Base-by-base conservation (phyloP, 2,888 invertebrate species). In the Drosophila rubida region DNA sequence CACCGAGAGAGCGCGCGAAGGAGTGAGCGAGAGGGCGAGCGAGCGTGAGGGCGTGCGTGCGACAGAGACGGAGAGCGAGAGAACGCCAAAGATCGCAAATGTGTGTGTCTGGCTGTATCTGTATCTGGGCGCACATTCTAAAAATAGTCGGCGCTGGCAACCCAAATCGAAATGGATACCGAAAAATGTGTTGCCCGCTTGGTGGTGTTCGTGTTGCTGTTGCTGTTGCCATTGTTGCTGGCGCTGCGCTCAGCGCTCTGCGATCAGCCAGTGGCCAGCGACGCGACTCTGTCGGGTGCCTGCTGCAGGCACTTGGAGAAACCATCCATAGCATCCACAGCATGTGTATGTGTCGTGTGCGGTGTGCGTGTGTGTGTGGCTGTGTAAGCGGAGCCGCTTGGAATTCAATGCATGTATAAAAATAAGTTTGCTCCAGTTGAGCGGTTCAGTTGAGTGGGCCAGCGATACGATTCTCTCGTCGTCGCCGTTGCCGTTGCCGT, bases 81-180 rank as follows among this genome's bases (percentile, higher is more conserved):
- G 49, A 2, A 6, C 22, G 37, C 27, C 44, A 16, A 22, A 5
- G 50, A 6, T 5, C 3, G 22, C 13, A 19, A n/a, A n/a, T 19
- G 6, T 50, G 39, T 49, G 35, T 46, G 32, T 44, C 75, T 75
- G 49, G 50, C 14, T 51, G 74, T 72, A 50, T 74, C 69, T 83
- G 87, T 86, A 90, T 89, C 91, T 91, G 91, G 91, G 92, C 90
- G 90, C 79, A 85, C 72, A 79, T 55, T 51, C 89, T 91, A 92
- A 90, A 91, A 91, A 90, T 92, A 91, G 89, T 75, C 37, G 62
- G 58, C 81, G 69, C 70, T 77, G 75, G 78, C 81, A 72, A 68
- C 69, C 73, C 81, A 81, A 81, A 90, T 90, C 87, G 90, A 92
- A 92, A 92, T 92, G 92, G 92, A 91, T 88, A 91, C 88, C 83